Conservation (phyloP, 2,113 vertebrate genomes). For the Tyto alba region DNA sequence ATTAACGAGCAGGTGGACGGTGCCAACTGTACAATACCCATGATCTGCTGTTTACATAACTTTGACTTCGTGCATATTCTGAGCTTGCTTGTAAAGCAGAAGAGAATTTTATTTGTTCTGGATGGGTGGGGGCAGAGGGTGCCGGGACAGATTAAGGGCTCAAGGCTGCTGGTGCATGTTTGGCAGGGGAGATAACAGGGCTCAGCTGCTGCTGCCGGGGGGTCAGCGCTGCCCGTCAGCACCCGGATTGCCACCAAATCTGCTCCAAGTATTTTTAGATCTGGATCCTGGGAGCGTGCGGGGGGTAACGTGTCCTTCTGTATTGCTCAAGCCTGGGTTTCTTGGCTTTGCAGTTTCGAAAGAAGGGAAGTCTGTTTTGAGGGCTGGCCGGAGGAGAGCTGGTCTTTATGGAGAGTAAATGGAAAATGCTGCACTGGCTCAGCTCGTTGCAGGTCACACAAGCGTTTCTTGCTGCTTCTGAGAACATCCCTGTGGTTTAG, state of each 20-base stretch:
- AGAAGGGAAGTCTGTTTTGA: background rate
- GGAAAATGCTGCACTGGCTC: background rate
- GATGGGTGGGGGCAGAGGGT: constrained; percentile 6
- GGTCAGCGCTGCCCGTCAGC: background rate
- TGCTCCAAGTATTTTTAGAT: background rate
- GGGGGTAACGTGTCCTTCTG: background rate
- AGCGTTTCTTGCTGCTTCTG: background rate
- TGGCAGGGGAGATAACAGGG: constrained; percentile 2
- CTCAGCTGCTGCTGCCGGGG: background rate
- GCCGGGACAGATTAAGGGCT: background rate
- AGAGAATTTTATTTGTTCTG: background rate
- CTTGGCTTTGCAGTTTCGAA: background rate
- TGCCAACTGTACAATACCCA: background rate
- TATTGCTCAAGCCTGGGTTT: accelerated
- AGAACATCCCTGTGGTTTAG: background rate
- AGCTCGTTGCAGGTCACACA: accelerated
- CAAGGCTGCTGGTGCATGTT: accelerated
- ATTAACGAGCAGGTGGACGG: background rate
- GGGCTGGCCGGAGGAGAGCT: background rate
- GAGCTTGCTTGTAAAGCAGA: background rate
- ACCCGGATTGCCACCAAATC: background rate
- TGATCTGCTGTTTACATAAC: background rate
- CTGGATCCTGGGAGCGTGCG: accelerated
- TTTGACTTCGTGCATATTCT: background rate
- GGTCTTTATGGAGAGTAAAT: background rate